Percentiles rank a stretch among this genome's conserved stretches.
Conservation (phyloP, 2,888 invertebrate genomes). For the Drosophila histrio region DNA sequence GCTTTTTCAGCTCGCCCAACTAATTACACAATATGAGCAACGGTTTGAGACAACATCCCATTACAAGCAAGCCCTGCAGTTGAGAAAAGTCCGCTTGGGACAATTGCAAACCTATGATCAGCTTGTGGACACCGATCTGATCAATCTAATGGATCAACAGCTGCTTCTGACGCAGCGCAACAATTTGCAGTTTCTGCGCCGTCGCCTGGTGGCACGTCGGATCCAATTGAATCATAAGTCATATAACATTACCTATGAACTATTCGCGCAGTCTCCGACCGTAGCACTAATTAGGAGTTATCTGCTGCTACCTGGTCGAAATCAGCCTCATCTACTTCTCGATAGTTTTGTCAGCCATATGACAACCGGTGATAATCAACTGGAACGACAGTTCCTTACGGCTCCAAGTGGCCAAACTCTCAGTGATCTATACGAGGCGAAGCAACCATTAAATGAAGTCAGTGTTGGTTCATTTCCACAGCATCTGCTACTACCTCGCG, state of each 20-base stretch:
- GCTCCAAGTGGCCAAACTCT: constrained; percentile 85
- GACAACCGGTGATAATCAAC: constrained; percentile 83
- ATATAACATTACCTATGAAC: constrained; percentile 86
- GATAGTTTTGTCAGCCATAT: constrained; percentile 86
- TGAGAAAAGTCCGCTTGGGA: constrained; percentile 87
- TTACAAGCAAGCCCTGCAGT: constrained; percentile 83
- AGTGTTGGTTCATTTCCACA: constrained; percentile 85
- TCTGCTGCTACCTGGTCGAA: constrained; percentile 87
- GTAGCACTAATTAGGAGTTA: constrained; percentile 87
- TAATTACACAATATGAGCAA: constrained; percentile 86
- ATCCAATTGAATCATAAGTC: constrained; percentile 88
- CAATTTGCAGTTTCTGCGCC: constrained; percentile 56
- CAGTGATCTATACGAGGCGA: constrained; percentile 83
- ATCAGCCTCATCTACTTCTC: constrained; percentile 87
- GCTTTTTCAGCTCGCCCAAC: constrained; percentile 86
- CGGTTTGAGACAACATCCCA: neutral
- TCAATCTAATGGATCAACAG: constrained; percentile 74
- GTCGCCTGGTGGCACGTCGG: constrained; percentile 85
- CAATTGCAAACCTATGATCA: constrained; percentile 89
- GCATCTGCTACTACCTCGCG: constrained; percentile 87
- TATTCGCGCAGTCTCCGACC: constrained; percentile 86
- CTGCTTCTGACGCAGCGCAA: constrained; percentile 62
- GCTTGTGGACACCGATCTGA: constrained; percentile 86
- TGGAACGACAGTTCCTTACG: constrained; percentile 78
- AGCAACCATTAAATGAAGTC: constrained; percentile 39